Base-by-base conservation (phyloP, 2,113 vertebrate species). In the Entomyzon cyanotis region DNA sequence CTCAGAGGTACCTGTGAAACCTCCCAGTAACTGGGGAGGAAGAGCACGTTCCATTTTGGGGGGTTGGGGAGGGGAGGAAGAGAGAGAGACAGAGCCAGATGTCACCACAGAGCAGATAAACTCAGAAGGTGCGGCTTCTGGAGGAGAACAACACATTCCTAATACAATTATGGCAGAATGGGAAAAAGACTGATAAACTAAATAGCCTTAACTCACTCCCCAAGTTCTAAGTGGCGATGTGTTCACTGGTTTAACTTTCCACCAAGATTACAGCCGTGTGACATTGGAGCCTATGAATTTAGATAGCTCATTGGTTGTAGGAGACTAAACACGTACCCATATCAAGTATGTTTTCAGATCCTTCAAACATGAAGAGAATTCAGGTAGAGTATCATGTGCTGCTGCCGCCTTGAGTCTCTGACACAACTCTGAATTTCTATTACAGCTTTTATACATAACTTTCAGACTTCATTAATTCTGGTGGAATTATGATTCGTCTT, bases 301-400 rank as follows among this genome's bases (percentile, higher is more conserved):
- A 98, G 97, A 98, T 98, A 98, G 97, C 98, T 98, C 97, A 98
- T 98, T 98, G 97, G 98, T 98, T 98, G 97, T 98, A 97, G 98
- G 94, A 98, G 98, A 98, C 98, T 98, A 98, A 98, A 91, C 98
- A 98, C 84, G 20, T 94, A 91, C 81, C 59, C 58, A 4, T 90
- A 97, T 97, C 96, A 91, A 97, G 94, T 97, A 93, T 97, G 95
- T 97, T 97, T 97, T 97, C 91, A 97, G 97, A 97, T 91, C 89
- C 93, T 84, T 96, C 97, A 93, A 97, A 97, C 96, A 98, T 46
- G 94, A 97, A 93, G 87, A 90, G 95, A 98, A 98, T 98, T 97
- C 96, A 97, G 95, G 95, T 97, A 86, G 73, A 97, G 84, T 86
- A 93, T 93, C 95, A 49, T 88, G 84, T 84, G 80, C 95, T 96